These are phyloP conservation scores for Platynereis dumerilii DNA, from an alignment of 2,888 invertebrate genomes.

Conservation along the genomic window DNA sequence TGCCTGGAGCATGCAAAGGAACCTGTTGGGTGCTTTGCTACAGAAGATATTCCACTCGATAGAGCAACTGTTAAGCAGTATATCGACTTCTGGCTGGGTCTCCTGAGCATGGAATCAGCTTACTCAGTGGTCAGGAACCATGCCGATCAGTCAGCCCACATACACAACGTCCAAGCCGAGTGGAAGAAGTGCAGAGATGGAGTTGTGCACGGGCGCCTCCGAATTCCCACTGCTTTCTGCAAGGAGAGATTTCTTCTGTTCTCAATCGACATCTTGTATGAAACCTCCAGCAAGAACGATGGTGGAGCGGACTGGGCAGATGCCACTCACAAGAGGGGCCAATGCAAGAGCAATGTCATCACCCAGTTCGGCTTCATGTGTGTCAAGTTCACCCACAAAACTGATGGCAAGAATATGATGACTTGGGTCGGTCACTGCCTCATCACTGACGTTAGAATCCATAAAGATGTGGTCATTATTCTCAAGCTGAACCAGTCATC, in stretches of 20 bases:
- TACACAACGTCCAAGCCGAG: conserved; percentile 6
- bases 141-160: not conserved
- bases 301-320: no score
- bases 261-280: not conserved
- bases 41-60: no score
- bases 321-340: no score
- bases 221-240: not conserved
- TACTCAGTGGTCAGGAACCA: not conserved
- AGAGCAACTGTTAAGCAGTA: not conserved
- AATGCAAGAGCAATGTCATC: no score
- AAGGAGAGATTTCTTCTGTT: not conserved
- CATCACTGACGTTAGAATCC: not conserved
- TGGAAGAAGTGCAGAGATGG: not conserved
- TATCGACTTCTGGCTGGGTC: conserved; percentile 5
- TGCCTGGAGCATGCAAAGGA: conserved; percentile 18
- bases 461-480: not conserved
- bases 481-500: conserved; percentile 1
- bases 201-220: not conserved
- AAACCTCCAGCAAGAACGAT: no score
- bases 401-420: not conserved
- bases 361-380: no score
- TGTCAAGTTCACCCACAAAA: no score
- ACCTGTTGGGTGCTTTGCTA: conserved; percentile 17
- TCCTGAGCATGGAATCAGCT: conserved; percentile 12
- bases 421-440: conserved; percentile 2